phyloP scores from a whole-genome alignment of 2,888 invertebrate species.

The Epiblema foenella region DNA sequence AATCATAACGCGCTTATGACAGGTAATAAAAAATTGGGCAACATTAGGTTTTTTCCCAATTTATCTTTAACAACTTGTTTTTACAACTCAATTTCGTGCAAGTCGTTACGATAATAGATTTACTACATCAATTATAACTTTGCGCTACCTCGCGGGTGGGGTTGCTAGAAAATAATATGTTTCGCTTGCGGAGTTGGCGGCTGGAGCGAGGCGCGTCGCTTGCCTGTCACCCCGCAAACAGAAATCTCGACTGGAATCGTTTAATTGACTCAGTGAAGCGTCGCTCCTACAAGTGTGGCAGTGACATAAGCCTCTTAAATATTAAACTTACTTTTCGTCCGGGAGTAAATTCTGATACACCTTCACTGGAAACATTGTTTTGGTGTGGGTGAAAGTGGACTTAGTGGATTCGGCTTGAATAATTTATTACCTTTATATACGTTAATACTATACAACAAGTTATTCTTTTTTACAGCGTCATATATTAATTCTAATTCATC shows the following conservation, averaged over 20 bases:
- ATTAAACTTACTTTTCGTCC: conserved; percentile 24
- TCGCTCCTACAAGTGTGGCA: conserved; percentile 34
- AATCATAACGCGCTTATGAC: conserved; percentile 79
- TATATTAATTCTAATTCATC: background rate
- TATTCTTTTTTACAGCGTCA: background rate
- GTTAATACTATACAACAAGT: background rate
- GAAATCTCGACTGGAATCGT: conserved; percentile 41
- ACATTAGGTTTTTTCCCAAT: conserved; percentile 78
- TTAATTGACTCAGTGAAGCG: conserved; percentile 43
- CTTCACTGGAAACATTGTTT: background rate
- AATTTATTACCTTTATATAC: conserved; percentile 11
- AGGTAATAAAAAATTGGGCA: conserved; percentile 73
- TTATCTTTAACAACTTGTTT: conserved; percentile 79
- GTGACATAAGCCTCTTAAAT: conserved; percentile 35
- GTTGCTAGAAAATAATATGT: conserved; percentile 56
- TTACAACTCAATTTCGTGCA: conserved; percentile 76
- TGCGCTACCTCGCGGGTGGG: conserved; percentile 52
- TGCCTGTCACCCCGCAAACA: conserved; percentile 39
- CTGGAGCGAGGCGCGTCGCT: conserved; percentile 33
- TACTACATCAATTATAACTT: conserved; percentile 75
- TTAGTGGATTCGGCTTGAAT: background rate
- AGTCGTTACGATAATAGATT: conserved; percentile 73
- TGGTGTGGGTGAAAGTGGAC: background rate
- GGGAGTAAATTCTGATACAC: background rate
- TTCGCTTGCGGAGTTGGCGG: conserved; percentile 47